A percentile compares a stretch with the other conserved stretches of the same genome.
Conservation (phyloP, 2,797 vertebrate genomes). For the Sebastes cheni region DNA sequence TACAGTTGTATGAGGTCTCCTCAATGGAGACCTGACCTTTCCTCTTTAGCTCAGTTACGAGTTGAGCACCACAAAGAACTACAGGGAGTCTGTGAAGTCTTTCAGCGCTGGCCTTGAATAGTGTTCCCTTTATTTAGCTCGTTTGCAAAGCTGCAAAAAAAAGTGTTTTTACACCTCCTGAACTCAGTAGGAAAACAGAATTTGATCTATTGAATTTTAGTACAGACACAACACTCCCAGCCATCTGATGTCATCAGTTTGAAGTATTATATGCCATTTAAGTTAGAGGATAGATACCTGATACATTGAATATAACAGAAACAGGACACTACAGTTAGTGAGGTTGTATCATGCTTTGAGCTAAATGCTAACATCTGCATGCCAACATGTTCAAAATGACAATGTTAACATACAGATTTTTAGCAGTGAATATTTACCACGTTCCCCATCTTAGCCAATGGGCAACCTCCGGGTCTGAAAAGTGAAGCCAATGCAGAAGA, state of each 20-base stretch:
- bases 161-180: neutral
- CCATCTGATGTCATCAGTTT: neutral
- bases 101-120: slow-evolving; percentile 46
- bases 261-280: neutral
- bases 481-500: no score
- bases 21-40: slow-evolving; percentile 73
- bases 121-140: slow-evolving; percentile 29
- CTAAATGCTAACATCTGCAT: neutral
- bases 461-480: no score
- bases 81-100: slow-evolving; percentile 48
- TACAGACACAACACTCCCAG: neutral
- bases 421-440: neutral
- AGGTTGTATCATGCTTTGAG: neutral
- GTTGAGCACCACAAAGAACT: slow-evolving; percentile 50
- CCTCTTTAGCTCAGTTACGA: slow-evolving; percentile 48
- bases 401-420: neutral
- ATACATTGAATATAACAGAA: neutral
- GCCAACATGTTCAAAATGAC: neutral
- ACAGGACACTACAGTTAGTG: neutral
- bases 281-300: neutral
- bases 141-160: slow-evolving; percentile 27
- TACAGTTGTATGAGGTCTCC: slow-evolving; percentile 44
- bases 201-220: neutral
- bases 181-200: slow-evolving; percentile 17
- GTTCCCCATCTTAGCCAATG: neutral